Base-by-base conservation (phyloP, 2,797 vertebrate species). In the Aythya fuligula region DNA sequence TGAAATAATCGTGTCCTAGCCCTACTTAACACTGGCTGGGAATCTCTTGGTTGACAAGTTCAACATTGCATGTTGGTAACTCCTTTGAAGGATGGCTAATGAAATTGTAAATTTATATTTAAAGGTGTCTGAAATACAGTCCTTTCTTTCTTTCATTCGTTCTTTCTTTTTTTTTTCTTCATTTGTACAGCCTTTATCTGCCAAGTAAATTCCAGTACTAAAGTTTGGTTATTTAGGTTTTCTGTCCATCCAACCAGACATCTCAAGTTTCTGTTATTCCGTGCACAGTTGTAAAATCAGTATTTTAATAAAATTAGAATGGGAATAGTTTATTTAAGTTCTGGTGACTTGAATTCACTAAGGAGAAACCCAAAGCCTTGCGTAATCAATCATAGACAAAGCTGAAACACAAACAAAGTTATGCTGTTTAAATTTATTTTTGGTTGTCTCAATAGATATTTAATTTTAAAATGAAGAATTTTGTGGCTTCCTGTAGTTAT, bases 191-290 rank as follows among this genome's bases (percentile, higher is more conserved):
- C 77, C 64, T 90, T 89, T 93, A 87, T 78, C 90, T 95, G 78
- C 88, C 81, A 85, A 93, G 43, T 79, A 38, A 66, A 60, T 73
- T 94, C 93, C 80, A 90, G 27, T 54, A 17, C 69, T 79, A 27
- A 82, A 58, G 34, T 90, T 90, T 92, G 71, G 64, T 92, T 95
- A 85, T 94, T 94, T 95, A 80, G 84, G 78, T 94, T 92, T 88
- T 87, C 95, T 93, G 57, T 54, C 84, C 39, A 74, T 71, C 77
- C 60, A 94, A 2, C 61, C 71, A 86, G 91, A 43, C 77, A 47
- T 82, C 95, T 96, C 95, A 90, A 51, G 74, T 96, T 97, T 96
- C 95, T 96, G 95, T 95, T 94, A 93, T 94, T 96, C 71, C 45
- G 6, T n/a, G 57, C 83, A 62, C 67, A 93, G 80, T 90, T 94